Conservation (phyloP, 2,113 vertebrate species). For the Mormoops blainvillei region DNA sequence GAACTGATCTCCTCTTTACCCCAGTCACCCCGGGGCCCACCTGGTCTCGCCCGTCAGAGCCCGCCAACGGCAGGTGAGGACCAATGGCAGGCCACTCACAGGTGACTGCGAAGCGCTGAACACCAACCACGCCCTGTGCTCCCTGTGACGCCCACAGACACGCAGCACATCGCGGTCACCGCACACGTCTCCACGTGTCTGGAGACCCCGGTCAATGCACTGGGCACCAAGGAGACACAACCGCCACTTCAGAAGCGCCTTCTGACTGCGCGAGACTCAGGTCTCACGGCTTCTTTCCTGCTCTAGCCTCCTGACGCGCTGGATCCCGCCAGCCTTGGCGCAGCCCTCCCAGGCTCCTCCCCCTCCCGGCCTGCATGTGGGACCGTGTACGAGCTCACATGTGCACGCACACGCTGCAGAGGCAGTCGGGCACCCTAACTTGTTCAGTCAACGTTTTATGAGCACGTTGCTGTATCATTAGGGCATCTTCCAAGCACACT, state of each 20-base stretch:
- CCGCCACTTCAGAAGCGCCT: too few relatives aligned
- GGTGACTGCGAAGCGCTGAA: fast-evolving
- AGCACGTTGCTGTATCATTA: fast-evolving
- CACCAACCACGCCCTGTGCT: fast-evolving
- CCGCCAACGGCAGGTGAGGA: neutral
- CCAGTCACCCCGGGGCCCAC: neutral
- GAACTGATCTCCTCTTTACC: too few relatives aligned
- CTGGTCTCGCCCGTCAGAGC: neutral
- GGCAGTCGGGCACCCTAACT: fast-evolving
- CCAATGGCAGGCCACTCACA: fast-evolving
- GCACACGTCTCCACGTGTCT: too few relatives aligned
- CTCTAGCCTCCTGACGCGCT: neutral
- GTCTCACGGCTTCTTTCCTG: neutral
- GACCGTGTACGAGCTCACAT: fast-evolving
- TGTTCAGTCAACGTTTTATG: fast-evolving
- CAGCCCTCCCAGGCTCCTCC: neutral
- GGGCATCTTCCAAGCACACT: neutral
- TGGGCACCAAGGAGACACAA: fast-evolving
- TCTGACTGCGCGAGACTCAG: fast-evolving
- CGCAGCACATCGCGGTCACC: fast-evolving
- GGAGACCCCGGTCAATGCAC: neutral
- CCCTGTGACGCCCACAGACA: neutral
- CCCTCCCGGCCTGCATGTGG: fast-evolving
- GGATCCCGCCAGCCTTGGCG: neutral
- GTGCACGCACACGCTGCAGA: fast-evolving